Base-by-base conservation (phyloP, 2,113 vertebrate species). In the Proteles cristata region DNA sequence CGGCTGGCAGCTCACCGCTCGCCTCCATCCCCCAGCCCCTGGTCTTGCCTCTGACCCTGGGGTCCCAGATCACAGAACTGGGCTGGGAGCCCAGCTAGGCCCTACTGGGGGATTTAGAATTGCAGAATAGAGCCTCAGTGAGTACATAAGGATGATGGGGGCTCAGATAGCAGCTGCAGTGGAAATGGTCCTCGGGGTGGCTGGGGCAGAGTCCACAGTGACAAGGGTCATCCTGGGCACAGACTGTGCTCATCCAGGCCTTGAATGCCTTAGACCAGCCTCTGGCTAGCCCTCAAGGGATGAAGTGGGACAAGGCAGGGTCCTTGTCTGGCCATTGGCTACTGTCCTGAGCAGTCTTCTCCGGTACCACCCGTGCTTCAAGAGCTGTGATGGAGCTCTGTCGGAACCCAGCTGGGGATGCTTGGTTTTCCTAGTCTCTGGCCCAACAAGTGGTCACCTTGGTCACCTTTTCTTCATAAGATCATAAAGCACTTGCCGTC, bases 391-490 rank as follows among this genome's bases (percentile, higher is more conserved):
- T 66, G 28, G 74, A 68, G 68, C 55, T 23, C 5, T n/a, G 53
- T 92, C 74, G 81, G 90, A 93, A 71, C 16, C 55, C 33, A 69
- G 43, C 55, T 86, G 53, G 48, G 45, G 73, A 88, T 88, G 28
- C 65, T 92, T 81, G 76, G 25, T 43, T 94, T 90, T 76, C 28
- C 53, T 93, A 80, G 66, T 93, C 43, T 84, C 53, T 95, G 92
- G 90, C 53, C 76, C 48, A 69, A 58, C 58, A 90, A 76, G 58
- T 84, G 82, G 66, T 94, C 83, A 90, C 80, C 3, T n/a, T 65
- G 80, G 69, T 58, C 12, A 58, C 35, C 17, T 69, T 71, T 81
- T 17, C 8, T 81, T 82, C 26, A 33, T 43, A 82, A 31, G 35
- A 43, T 43, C 65, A 43, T 25, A 69, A 90, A 68, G 68, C 53